Evolutionary conservation across 1,140 invertebrate species (phyloP).

Genomic region (Panulirus ornatus): DNA sequence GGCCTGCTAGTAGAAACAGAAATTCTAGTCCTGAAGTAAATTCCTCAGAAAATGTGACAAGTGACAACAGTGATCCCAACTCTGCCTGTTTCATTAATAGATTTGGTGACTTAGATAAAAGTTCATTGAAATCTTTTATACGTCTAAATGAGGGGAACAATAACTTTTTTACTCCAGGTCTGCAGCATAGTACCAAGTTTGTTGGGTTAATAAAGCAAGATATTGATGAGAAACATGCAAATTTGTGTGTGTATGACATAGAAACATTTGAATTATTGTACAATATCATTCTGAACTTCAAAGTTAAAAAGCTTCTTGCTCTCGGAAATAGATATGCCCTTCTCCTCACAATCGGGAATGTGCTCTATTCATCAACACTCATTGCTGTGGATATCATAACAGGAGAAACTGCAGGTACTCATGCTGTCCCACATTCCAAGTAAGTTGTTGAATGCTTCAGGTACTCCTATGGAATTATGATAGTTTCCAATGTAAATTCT

Average conservation of each 20-base stretch:
- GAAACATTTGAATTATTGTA: constrained; percentile 48
- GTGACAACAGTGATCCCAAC: constrained; percentile 1
- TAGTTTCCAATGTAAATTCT: too few species aligned
- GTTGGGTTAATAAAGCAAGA: constrained; percentile 75
- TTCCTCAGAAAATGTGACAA: neutral
- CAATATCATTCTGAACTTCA: constrained; percentile 71
- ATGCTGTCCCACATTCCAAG: constrained; percentile 76
- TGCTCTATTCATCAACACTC: constrained; percentile 74
- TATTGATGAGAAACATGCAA: constrained; percentile 65
- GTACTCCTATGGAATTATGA: too few species aligned
- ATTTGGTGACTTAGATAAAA: constrained; percentile 64
- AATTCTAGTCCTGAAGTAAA: neutral
- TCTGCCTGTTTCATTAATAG: neutral
- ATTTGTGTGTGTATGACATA: constrained; percentile 75
- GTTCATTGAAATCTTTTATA: constrained; percentile 65
- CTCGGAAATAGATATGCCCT: constrained; percentile 76
- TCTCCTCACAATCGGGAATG: constrained; percentile 72
- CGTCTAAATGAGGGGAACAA: constrained; percentile 54
- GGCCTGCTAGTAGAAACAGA: constrained; percentile 37
- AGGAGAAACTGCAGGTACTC: constrained; percentile 71
- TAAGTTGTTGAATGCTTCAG: constrained; percentile 44
- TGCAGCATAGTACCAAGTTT: constrained; percentile 74
- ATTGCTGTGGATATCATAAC: constrained; percentile 74
- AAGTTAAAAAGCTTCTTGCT: constrained; percentile 76
- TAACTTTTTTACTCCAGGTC: constrained; percentile 74